phyloP scores from a whole-genome alignment of 2,797 vertebrate genomes.

The Hipposideros larvatus region DNA sequence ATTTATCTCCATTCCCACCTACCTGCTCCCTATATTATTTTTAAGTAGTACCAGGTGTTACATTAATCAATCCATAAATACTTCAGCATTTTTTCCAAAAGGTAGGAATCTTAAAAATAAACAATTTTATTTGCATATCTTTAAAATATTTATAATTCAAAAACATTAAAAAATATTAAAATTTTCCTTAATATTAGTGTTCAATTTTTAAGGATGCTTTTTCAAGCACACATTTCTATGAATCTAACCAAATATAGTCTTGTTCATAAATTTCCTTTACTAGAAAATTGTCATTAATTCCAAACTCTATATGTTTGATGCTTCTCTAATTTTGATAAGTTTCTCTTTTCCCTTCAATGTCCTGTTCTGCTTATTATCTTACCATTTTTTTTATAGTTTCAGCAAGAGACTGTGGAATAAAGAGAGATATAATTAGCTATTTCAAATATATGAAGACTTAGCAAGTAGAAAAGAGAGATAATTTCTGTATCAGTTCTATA shows the following conservation, averaged over 20 bases:
- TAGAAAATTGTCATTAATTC: neutral
- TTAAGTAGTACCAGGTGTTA: neutral
- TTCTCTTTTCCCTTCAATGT: neutral
- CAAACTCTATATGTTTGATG: neutral
- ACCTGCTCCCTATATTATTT: neutral
- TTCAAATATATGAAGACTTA: neutral
- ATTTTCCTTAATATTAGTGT: neutral
- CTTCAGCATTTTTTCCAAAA: slow-evolving; percentile 11
- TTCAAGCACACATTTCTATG: neutral
- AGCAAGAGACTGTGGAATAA: neutral
- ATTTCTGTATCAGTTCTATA: neutral
- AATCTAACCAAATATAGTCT: neutral
- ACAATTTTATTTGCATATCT: neutral
- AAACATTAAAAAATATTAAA: neutral
- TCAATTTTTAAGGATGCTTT: neutral
- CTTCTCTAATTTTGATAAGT: neutral
- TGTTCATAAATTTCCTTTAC: neutral
- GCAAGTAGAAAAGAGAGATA: neutral
- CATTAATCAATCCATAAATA: neutral
- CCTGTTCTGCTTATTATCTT: neutral
- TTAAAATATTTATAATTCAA: slow-evolving; percentile 38
- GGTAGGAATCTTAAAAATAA: neutral
- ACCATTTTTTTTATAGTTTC: neutral
- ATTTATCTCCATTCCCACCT: neutral
- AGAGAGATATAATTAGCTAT: neutral